These are phyloP conservation scores for Zeus faber DNA, from an alignment of 2,113 vertebrate species.

Conservation along the genomic window DNA sequence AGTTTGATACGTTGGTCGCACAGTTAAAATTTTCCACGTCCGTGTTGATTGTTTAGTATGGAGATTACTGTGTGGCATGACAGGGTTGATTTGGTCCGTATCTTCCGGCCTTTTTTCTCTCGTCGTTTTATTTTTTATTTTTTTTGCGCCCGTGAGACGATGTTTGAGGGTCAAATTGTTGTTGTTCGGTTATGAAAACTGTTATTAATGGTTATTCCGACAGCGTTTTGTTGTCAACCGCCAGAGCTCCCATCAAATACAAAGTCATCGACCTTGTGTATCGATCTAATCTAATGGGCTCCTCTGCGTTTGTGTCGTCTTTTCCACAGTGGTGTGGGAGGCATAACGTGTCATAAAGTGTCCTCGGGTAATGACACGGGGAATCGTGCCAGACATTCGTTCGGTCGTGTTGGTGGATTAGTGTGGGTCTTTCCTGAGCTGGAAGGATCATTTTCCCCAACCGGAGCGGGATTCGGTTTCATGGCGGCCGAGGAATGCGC, in stretches of 20 bases:
- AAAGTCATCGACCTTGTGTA: too few species aligned
- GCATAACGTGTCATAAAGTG: too few species aligned
- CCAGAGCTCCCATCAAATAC: constrained; percentile 9
- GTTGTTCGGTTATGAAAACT: constrained; percentile 41
- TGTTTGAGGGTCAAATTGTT: too few species aligned
- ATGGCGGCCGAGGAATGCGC: constrained; percentile 63
- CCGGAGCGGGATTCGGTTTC: constrained; percentile 42
- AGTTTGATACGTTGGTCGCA: too few species aligned
- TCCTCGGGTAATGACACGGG: constrained; percentile 3
- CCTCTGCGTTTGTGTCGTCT: background rate
- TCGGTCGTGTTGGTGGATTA: constrained; percentile 26
- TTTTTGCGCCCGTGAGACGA: too few species aligned
- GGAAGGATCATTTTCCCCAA: constrained; percentile 7
- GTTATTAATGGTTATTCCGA: constrained; percentile 40
- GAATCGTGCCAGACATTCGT: constrained; percentile 31
- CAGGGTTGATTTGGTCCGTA: constrained; percentile 15
- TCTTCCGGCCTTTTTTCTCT: constrained; percentile 22
- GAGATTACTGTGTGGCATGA: constrained; percentile 32
- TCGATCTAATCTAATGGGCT: background rate
- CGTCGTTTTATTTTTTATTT: background rate
- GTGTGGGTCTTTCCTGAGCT: constrained; percentile 25
- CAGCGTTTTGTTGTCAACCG: constrained; percentile 19
- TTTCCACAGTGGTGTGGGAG: too few species aligned
- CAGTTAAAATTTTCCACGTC: too few species aligned
- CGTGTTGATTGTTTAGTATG: too few species aligned